Conservation (phyloP, 2,113 vertebrate species). For the Ceyx cyanopectus region DNA sequence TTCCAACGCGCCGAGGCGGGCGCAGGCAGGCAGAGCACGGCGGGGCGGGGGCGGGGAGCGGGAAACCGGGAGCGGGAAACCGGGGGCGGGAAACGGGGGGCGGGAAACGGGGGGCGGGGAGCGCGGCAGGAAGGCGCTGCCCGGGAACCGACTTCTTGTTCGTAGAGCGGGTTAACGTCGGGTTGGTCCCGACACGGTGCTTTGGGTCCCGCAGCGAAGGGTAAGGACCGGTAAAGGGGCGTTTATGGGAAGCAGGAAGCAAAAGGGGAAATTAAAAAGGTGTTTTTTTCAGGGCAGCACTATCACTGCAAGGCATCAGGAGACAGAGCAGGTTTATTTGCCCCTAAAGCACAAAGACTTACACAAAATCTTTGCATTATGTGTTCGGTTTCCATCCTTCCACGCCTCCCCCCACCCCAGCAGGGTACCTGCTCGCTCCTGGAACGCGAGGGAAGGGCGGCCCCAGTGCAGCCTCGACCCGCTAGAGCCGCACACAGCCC, state of each 20-base stretch:
- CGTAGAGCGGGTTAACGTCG: no score
- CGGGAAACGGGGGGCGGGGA: no score
- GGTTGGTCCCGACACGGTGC: accelerated
- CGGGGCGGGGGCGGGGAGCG: no score
- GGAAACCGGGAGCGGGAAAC: no score
- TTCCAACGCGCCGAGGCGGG: no score
- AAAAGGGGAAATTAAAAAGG: not conserved
- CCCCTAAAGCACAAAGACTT: not conserved
- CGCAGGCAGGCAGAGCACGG: no score
- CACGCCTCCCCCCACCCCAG: no score
- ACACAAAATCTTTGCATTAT: not conserved
- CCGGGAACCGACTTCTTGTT: no score
- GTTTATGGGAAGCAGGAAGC: not conserved
- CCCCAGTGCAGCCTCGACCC: not conserved
- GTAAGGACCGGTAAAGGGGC: not conserved
- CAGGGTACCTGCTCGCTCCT: no score
- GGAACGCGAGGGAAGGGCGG: not conserved
- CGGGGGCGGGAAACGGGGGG: no score
- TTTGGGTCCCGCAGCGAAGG: not conserved
- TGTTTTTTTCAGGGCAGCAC: not conserved
- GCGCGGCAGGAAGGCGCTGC: no score
- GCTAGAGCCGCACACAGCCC: accelerated
- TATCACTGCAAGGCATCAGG: not conserved
- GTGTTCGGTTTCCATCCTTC: accelerated
- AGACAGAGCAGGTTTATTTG: not conserved